These are phyloP conservation scores for Thomomys bottae DNA, from an alignment of 2,113 vertebrate species.

Conservation along the genomic window DNA sequence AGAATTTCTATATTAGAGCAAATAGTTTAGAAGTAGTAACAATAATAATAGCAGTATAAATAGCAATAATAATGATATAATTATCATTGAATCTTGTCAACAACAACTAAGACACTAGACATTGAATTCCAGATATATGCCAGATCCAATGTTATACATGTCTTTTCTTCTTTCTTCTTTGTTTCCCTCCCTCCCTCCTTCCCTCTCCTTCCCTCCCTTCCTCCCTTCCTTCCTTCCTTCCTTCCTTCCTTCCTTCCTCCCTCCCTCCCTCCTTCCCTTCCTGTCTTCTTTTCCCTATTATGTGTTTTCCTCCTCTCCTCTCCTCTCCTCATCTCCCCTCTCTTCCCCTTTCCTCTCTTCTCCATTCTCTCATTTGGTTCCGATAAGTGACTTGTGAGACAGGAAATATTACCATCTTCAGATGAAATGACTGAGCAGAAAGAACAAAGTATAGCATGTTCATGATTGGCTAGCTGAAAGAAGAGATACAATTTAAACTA, in stretches of 20 bases:
- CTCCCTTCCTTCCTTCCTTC: too few species aligned
- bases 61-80: neutral
- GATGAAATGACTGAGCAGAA: neutral
- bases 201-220: neutral
- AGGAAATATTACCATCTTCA: neutral
- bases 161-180: neutral
- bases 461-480: neutral
- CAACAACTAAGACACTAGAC: neutral
- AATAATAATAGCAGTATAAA: neutral
- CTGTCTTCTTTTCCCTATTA: neutral
- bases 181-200: rapidly evolving
- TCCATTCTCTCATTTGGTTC: neutral
- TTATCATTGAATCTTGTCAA: neutral
- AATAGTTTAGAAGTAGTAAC: neutral
- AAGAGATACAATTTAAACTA: neutral
- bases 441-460: neutral
- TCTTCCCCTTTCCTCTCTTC: neutral
- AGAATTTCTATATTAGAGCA: conserved; percentile 34
- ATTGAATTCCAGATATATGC: neutral
- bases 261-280: neutral
- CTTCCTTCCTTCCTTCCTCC: neutral
- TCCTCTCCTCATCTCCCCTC: neutral
- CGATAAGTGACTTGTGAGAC: neutral
- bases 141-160: neutral
- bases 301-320: too few species aligned